These are phyloP conservation scores for Nomada flava DNA, from an alignment of 2,888 invertebrate species.

Conservation along the genomic window DNA sequence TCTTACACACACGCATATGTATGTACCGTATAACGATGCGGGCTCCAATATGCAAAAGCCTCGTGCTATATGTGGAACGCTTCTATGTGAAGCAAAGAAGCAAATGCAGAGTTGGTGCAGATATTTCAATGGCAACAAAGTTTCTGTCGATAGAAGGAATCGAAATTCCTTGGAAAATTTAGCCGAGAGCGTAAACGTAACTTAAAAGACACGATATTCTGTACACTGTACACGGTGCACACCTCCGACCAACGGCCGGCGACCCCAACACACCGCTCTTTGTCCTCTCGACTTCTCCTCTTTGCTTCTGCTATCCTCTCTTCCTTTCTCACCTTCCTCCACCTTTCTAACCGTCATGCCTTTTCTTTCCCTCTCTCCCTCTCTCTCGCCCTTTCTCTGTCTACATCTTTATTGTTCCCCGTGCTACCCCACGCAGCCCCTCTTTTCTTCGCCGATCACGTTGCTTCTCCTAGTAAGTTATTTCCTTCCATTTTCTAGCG, in stretches of 20 bases:
- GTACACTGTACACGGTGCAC: slow-evolving; percentile 63
- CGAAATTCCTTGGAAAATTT: neutral
- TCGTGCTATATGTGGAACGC: too few relatives aligned
- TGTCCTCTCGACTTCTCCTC: slow-evolving; percentile 63
- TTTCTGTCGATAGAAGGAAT: neutral
- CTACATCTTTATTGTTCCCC: slow-evolving; percentile 41
- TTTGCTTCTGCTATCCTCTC: slow-evolving; percentile 46
- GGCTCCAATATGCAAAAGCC: too few relatives aligned
- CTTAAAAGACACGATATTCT: neutral
- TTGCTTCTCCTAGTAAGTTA: slow-evolving; percentile 31
- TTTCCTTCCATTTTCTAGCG: slow-evolving; percentile 2
- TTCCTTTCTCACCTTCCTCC: slow-evolving; percentile 22
- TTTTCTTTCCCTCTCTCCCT: neutral
- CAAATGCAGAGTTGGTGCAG: neutral
- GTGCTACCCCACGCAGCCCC: slow-evolving; percentile 26
- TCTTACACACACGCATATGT: too few relatives aligned
- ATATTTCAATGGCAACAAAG: neutral
- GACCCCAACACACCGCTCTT: slow-evolving; percentile 73
- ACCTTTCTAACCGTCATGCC: slow-evolving; percentile 4
- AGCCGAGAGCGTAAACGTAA: neutral
- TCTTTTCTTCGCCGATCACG: slow-evolving; percentile 51
- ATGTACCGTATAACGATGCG: too few relatives aligned
- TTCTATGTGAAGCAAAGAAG: too few relatives aligned
- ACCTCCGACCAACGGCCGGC: slow-evolving; percentile 76
- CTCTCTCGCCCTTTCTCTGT: neutral